Evolutionary conservation across 2,888 invertebrate species (phyloP), one percentile per base, ranked within the genome.

Genomic region (Epirrhoe tristata): DNA sequence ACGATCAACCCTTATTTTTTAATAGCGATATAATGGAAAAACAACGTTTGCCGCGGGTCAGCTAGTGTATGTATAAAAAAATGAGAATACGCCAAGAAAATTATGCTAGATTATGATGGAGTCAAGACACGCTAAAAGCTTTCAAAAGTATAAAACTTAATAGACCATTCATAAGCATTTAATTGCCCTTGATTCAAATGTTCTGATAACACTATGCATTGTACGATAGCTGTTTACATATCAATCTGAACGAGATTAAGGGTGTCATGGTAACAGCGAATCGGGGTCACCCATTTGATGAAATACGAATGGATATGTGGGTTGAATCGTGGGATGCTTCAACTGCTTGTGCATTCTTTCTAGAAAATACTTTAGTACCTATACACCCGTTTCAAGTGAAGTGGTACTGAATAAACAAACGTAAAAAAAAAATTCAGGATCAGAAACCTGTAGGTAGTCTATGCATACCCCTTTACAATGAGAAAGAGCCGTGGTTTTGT

Each of bases 201-300:
- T n/a, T 43, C 14, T 14, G 5, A 14, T 48, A 16, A 6, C n/a
- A 58, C 12, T 16, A 50, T 12, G 24, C 43, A 5, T 32, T 57
- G 31, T 14, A 46, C 32, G 50, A 59, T 52, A 53, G 52, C 34
- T 48, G 50, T 50, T 51, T 58, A 32, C 14, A 14, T 32, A 60
- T 55, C 6, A 61, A 36, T 56, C 53, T 58, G 43, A 52, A 52
- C 39, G 52, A 53, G 55, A 59, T 48, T 66, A 58, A 61, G 53
- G 46, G 39, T 52, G 52, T 53, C 57, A 66, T 56, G 58, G 63
- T 56, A 66, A 58, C 57, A 56, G 56, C 52, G 36, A 17, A 67
- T 67, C 56, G 59, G 55, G 67, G 63, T 63, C 59, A 67, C 43
- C 57, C 39, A 34, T 59, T 63, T 63, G 55, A 52, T 48, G 56